phyloP scores from a whole-genome alignment of 2,888 invertebrate genomes.

The Amiota mariae region DNA sequence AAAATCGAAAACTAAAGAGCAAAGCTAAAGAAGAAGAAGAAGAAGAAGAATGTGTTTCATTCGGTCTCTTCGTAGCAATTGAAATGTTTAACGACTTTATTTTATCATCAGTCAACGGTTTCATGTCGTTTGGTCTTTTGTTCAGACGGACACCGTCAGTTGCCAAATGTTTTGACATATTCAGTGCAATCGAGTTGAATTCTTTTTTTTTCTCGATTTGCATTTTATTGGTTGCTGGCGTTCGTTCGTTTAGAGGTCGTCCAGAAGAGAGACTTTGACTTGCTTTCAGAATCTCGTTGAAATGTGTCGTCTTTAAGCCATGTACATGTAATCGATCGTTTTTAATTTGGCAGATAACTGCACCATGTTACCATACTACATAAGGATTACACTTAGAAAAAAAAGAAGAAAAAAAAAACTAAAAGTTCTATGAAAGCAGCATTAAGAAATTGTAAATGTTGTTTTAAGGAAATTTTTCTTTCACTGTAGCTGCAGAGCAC shows the following conservation, averaged over 20 bases:
- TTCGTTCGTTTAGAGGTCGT: slow-evolving; percentile 1
- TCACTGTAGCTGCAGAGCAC: background rate
- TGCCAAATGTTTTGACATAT: slow-evolving; percentile 25
- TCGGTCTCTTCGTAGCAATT: slow-evolving; percentile 27
- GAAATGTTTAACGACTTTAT: slow-evolving; percentile 41
- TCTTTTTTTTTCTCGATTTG: slow-evolving; percentile 5
- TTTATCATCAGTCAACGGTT: slow-evolving; percentile 35
- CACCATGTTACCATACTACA: slow-evolving; percentile 10
- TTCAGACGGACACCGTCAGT: background rate
- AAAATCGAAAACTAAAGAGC: too few species aligned
- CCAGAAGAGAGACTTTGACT: too few species aligned
- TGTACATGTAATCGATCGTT: slow-evolving; percentile 24
- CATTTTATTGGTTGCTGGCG: slow-evolving; percentile 18
- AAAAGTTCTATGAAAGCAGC: background rate
- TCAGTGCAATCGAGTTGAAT: slow-evolving; percentile 7
- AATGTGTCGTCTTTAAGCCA: too few species aligned
- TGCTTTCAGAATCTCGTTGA: too few species aligned
- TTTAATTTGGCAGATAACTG: slow-evolving; percentile 27
- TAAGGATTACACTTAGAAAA: background rate
- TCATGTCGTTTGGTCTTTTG: slow-evolving; percentile 6
- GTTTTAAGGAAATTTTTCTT: background rate
- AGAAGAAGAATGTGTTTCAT: too few species aligned
- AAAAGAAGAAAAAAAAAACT: background rate
- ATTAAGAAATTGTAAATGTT: background rate
- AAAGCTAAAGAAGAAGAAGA: too few species aligned